phyloP scores from a whole-genome alignment of 2,113 vertebrate species.

The Apistogramma diplotaenia region DNA sequence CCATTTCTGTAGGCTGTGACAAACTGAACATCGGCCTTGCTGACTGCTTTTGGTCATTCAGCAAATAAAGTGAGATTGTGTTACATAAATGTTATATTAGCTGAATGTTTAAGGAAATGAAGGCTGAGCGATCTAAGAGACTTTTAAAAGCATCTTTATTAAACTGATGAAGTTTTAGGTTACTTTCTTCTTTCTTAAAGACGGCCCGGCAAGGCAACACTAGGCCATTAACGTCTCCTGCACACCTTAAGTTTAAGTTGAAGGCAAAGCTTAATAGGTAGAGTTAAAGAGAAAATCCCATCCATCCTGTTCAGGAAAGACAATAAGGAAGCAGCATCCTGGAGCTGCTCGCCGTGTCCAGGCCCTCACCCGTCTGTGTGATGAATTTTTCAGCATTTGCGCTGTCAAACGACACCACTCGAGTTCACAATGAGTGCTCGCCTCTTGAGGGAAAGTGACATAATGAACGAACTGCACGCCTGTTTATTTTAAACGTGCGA shows the following conservation, averaged over 20 bases:
- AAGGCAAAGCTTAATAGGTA: background rate
- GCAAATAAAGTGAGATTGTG: too few relatives aligned
- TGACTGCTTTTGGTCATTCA: too few relatives aligned
- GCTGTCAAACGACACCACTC: conserved; percentile 23
- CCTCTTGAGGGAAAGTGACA: conserved; percentile 15
- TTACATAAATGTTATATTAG: too few relatives aligned
- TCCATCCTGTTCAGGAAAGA: background rate
- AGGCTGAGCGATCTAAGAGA: too few relatives aligned
- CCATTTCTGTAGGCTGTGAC: too few relatives aligned
- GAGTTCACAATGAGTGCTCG: background rate
- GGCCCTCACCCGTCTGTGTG: background rate
- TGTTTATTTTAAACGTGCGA: background rate
- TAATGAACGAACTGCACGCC: conserved; percentile 11
- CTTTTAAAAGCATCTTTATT: too few relatives aligned
- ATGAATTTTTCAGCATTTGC: conserved; percentile 48
- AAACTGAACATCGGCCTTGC: too few relatives aligned
- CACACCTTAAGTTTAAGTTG: background rate
- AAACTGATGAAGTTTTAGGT: too few relatives aligned
- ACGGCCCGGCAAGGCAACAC: too few relatives aligned
- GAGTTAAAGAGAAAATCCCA: background rate
- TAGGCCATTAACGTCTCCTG: too few relatives aligned
- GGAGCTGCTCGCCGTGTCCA: background rate
- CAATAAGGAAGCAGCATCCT: background rate
- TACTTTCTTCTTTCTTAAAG: too few relatives aligned
- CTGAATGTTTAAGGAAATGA: too few relatives aligned